Percentiles rank a stretch among this genome's conserved stretches.
These are phyloP conservation scores for Sebastes cheni DNA, from an alignment of 2,797 vertebrate species.

Conservation along the genomic window DNA sequence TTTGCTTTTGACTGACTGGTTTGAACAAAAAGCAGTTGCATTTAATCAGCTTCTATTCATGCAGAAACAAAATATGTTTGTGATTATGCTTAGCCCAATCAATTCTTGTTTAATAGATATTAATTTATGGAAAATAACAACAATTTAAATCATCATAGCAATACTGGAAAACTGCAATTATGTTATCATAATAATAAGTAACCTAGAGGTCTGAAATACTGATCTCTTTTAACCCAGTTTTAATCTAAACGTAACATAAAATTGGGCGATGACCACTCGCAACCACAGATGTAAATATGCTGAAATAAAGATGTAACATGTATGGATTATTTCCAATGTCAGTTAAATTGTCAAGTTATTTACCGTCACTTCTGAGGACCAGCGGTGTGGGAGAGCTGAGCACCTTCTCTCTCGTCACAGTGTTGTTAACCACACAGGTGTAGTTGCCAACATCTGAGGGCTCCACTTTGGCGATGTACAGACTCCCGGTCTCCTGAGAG, in stretches of 20 bases:
- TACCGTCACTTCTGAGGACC: conserved; percentile 92
- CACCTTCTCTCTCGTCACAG: conserved; percentile 80
- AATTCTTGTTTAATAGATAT: not conserved
- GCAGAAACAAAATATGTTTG: not conserved
- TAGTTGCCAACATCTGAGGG: conserved; percentile 94
- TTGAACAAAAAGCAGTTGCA: not conserved
- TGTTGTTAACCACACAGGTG: conserved; percentile 91
- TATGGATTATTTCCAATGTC: not conserved
- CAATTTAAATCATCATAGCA: not conserved
- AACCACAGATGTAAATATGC: not conserved
- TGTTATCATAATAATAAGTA: not conserved
- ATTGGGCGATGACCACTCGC: not conserved
- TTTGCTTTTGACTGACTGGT: not conserved
- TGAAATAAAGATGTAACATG: not conserved
- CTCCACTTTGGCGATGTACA: conserved; percentile 95
- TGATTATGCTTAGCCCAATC: not conserved
- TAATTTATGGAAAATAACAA: not conserved
- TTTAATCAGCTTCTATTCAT: not conserved
- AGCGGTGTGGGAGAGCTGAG: conserved; percentile 92
- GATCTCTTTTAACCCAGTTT: not conserved
- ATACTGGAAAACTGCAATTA: not conserved
- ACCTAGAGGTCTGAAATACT: not conserved
- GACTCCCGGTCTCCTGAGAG: conserved; percentile 94
- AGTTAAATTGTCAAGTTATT: not conserved
- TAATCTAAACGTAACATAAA: not conserved